Conservation (phyloP, 2,797 vertebrate species). For the Sarcophilus harrisii region DNA sequence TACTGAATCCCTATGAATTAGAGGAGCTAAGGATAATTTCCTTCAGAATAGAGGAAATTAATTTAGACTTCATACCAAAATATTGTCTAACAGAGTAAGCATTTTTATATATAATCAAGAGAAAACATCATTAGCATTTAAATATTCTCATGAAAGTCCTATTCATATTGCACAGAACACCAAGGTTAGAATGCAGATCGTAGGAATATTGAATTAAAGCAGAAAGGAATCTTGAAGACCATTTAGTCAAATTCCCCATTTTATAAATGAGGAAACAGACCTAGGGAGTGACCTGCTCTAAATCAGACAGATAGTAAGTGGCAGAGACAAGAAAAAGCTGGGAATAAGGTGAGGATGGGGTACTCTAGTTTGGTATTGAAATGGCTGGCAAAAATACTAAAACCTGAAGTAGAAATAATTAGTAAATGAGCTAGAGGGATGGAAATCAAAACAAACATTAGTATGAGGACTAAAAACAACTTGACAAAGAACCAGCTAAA, state of each 20-base stretch:
- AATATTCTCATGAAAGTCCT: neutral
- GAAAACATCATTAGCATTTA: neutral
- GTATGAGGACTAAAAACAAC: neutral
- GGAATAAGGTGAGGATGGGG: neutral
- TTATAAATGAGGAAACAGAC: too few species aligned
- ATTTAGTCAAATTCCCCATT: neutral
- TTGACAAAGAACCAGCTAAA: neutral
- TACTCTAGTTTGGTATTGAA: neutral
- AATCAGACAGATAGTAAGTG: neutral
- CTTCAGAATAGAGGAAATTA: neutral
- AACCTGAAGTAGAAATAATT: neutral
- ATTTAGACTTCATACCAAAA: neutral
- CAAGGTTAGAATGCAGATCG: neutral
- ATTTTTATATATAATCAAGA: neutral
- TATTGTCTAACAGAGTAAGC: neutral
- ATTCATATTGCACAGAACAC: neutral
- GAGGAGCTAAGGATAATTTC: neutral
- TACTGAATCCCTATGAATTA: neutral
- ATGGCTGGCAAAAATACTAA: neutral
- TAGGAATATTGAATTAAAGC: neutral
- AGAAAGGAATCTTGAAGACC: neutral
- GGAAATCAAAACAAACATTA: neutral
- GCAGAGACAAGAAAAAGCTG: neutral
- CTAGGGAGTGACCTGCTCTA: neutral
- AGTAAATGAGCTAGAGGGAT: neutral